Base-by-base conservation (phyloP, 2,113 vertebrate species). In the Nerophis lumbriciformis region DNA sequence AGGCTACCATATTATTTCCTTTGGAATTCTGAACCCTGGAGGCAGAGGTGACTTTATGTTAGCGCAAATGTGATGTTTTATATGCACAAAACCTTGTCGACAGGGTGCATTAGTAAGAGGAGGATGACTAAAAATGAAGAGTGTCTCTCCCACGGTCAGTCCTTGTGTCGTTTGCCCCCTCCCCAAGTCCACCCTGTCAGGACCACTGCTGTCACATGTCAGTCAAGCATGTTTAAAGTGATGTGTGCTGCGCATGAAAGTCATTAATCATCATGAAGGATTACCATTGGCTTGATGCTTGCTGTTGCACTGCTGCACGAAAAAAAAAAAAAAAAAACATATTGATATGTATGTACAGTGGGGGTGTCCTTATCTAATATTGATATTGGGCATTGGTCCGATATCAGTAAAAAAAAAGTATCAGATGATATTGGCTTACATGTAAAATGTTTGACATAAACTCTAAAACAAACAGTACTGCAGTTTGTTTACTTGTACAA, bases 21-120 rank as follows among this genome's bases (percentile, higher is more conserved):
- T 11, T 11, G 44, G 49, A 69, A 8, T 57, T 68, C 19, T 55
- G 21, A 53, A 53, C 55, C 78, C 63, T 12, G 8, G n/a, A 51
- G 71, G 42, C 19, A 58, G 58, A 61, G 19, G 14, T 80, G 76
- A 72, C 75, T 71, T 74, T 73, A 66, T 75, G 39, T 69, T 48
- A 71, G 42, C 50, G 52, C 13, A n/a, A 8, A 6, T 54, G 42
- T 15, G 47, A 28, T 28, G 12, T 44, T 13, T 53, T 37, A 13
- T 14, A 42, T 6, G 19, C 49, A 28, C 60, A 45, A 55, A 49
- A 57, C 9, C 37, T 57, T 42, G 37, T 6, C 14, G 8, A 53
- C 21, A 16, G 42, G 9, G 12, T 2, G 28, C 44, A 21, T 39
- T 61, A 45, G 57, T 49, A 51, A 58, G 42, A 73, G 60, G 72